Evolutionary conservation across 2,888 invertebrate species (phyloP), one percentile per base, ranked within the genome.

Genomic region (Argynnis bischoffii): DNA sequence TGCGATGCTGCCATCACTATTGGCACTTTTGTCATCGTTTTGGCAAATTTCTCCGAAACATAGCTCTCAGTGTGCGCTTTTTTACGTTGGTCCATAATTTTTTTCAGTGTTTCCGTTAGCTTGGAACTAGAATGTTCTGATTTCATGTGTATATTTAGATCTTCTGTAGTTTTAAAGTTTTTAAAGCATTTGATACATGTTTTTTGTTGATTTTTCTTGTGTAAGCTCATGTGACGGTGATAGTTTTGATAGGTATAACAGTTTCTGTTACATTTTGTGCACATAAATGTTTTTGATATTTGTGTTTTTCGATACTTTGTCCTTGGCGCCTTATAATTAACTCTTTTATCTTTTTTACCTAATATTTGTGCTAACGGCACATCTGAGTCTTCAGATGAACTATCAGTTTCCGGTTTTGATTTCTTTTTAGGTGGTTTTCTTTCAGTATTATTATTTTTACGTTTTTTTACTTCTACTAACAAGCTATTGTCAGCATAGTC

Each of bases 221-320:
- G 91, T 8, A 83, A 71, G n/a, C 78, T 82, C 59, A 86, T 74
- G 51, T 92, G 92, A 14, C 88, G 84, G n/a, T 88, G 80, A 41
- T 83, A 90, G 63, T 91, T 90, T 66, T 91, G 89, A 31, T 75
- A 85, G 0, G 92, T 92, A 21, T 88, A 90, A 55, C 92, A 92
- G 55, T 89, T 84, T 72, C 86, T 86, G 0, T 86, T 79, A 67
- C 92, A 92, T 15, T 82, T 70, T 0, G 77, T 75, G 16, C 92
- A 92, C 0, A 84, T 82, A 2, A 90, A 83, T 53, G 78, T 76
- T 3, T 75, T 77, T 13, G 14, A 53, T 53, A 51, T 60, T 3
- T 46, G 15, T 1, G 1, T 6, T 8, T 21, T 60, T 15, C 13
- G 26, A 26, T n/a, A 16, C 53, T 55, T 67, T 35, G 53, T 53